These are phyloP conservation scores for Tenthredo mesomela DNA, from an alignment of 2,888 invertebrate genomes.

Conservation along the genomic window DNA sequence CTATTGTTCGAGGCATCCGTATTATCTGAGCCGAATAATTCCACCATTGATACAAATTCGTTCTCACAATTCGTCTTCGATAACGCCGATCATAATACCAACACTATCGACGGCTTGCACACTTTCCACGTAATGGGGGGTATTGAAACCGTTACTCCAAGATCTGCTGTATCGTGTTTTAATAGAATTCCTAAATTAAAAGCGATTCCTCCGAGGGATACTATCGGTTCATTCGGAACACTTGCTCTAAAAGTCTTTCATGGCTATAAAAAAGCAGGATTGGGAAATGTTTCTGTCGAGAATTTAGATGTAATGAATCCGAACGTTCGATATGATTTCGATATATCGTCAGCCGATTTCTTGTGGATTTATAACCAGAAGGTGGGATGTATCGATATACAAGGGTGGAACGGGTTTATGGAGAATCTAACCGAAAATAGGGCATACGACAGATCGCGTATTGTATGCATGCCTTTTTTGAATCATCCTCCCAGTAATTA, in stretches of 20 bases:
- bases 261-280: constrained; percentile 5
- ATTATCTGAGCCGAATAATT: constrained; percentile 5
- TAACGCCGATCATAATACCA: constrained; percentile 49
- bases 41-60: background rate
- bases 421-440: too few relatives aligned
- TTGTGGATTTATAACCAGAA: constrained; percentile 36
- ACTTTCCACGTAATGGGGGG: constrained; percentile 53
- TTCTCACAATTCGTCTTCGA: constrained; percentile 51
- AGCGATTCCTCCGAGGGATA: background rate
- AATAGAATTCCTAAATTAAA: constrained; percentile 23
- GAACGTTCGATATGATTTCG: constrained; percentile 25
- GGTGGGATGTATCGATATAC: constrained; percentile 47
- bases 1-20: too few relatives aligned
- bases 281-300: background rate
- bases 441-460: too few relatives aligned
- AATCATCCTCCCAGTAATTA: too few relatives aligned
- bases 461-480: too few relatives aligned
- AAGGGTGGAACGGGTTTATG: constrained; percentile 36
- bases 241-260: constrained; percentile 1
- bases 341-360: constrained; percentile 7
- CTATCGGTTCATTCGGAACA: background rate
- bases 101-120: constrained; percentile 47
- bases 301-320: background rate
- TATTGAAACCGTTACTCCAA: constrained; percentile 44
- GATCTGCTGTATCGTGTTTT: background rate